Percentiles rank a stretch among this genome's conserved stretches.
Conservation (phyloP, 2,113 vertebrate genomes). For the Hymenochirus boettgeri region DNA sequence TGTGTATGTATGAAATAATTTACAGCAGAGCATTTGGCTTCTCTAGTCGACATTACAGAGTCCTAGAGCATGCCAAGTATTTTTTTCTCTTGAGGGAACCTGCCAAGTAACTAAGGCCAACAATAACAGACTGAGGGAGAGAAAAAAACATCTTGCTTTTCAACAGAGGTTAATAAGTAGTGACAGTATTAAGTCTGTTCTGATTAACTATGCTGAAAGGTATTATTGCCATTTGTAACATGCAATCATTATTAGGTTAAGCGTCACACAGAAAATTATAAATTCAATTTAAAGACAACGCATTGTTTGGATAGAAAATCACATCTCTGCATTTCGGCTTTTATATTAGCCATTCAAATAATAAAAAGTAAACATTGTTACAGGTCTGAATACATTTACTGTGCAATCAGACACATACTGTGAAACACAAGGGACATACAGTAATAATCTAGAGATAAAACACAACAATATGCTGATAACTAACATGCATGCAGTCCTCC, state of each 20-base stretch:
- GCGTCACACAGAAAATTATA: constrained; percentile 88
- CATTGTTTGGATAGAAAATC: background rate
- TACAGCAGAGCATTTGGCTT: constrained; percentile 60
- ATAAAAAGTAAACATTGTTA: no score
- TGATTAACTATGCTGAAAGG: constrained; percentile 95
- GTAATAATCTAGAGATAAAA: no score
- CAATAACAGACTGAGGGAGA: constrained; percentile 79
- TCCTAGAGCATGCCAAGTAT: constrained; percentile 75
- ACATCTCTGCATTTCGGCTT: background rate
- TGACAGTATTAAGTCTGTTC: constrained; percentile 96
- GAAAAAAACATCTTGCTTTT: constrained; percentile 88
- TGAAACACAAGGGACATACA: no score
- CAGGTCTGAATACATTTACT: no score
- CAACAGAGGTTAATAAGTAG: constrained; percentile 98
- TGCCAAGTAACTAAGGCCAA: constrained; percentile 92
- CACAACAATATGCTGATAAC: no score
- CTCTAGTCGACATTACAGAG: constrained; percentile 65
- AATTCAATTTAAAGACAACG: constrained; percentile 56
- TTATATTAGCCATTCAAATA: background rate
- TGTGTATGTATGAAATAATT: constrained; percentile 46
- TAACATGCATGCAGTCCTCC: no score
- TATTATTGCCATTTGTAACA: constrained; percentile 89
- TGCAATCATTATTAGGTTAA: constrained; percentile 96
- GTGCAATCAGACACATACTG: no score
- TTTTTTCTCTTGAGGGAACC: constrained; percentile 71